Conservation (phyloP, 2,113 vertebrate species). For the Ptilorrhoa leucosticta region DNA sequence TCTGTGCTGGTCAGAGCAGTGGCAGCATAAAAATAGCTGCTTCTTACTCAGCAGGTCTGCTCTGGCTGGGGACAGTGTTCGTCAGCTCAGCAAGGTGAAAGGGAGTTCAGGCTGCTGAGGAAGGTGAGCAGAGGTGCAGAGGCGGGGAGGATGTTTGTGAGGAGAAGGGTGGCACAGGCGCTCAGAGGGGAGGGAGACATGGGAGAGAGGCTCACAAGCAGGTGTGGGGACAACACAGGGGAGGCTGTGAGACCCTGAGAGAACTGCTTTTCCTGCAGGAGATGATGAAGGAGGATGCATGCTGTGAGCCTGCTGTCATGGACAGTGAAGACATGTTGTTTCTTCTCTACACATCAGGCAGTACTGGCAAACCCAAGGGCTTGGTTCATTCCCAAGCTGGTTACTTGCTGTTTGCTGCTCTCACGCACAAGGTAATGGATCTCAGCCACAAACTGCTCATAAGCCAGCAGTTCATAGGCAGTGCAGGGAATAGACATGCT, state of each 20-base stretch:
- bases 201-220: rapidly evolving
- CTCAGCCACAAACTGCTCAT: not conserved
- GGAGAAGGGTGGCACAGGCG: not conserved
- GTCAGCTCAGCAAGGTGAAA: not conserved
- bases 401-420: constrained; percentile 76
- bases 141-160: not conserved
- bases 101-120: not conserved
- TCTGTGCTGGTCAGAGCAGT: not conserved
- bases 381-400: constrained; percentile 81
- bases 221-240: not conserved
- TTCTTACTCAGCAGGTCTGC: not conserved
- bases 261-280: constrained; percentile 58
- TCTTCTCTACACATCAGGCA: constrained; percentile 80
- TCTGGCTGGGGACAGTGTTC: not conserved
- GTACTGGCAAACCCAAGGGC: constrained; percentile 81
- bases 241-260: not conserved
- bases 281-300: constrained; percentile 73
- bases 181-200: not conserved
- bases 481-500: not conserved
- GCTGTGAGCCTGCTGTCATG: constrained; percentile 75
- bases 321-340: constrained; percentile 79
- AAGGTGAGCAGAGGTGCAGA: not conserved
- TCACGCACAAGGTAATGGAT: constrained; percentile 76
- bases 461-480: not conserved
- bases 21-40: not conserved